phyloP scores from a whole-genome alignment of 2,797 vertebrate genomes.

The Triplophysa bombifrons region DNA sequence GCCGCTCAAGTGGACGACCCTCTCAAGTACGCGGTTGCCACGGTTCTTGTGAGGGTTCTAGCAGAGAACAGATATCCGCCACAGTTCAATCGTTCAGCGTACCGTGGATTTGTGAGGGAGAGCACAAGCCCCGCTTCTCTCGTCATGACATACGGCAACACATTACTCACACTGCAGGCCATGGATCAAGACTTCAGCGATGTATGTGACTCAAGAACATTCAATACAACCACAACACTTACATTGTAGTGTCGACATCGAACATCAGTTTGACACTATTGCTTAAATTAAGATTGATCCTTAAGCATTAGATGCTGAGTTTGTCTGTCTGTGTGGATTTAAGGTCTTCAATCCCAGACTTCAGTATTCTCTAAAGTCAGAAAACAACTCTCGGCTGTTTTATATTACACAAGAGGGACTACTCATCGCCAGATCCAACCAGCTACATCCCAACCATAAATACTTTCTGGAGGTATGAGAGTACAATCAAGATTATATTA shows the following conservation, averaged over 20 bases:
- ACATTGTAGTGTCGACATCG: not conserved
- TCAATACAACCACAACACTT: not conserved
- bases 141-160: constrained; percentile 77
- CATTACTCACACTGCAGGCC: constrained; percentile 72
- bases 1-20: constrained; percentile 81
- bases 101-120: constrained; percentile 75
- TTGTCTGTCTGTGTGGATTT: constrained; percentile 20
- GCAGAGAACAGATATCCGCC: constrained; percentile 76
- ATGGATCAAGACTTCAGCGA: constrained; percentile 78
- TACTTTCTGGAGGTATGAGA: constrained; percentile 74
- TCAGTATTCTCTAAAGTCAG: constrained; percentile 67
- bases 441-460: constrained; percentile 69
- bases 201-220: constrained; percentile 63
- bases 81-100: constrained; percentile 68
- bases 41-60: constrained; percentile 74
- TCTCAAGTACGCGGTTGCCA: constrained; percentile 80
- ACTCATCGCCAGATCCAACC: constrained; percentile 70
- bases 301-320: not conserved
- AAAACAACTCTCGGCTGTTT: constrained; percentile 73
- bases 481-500: not conserved
- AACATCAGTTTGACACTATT: not conserved
- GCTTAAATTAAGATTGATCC: not conserved
- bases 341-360: constrained; percentile 80
- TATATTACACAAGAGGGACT: constrained; percentile 76
- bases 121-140: constrained; percentile 67